Evolutionary conservation across 2,797 vertebrate species (phyloP).

Genomic region (Tiaroga cobitis): DNA sequence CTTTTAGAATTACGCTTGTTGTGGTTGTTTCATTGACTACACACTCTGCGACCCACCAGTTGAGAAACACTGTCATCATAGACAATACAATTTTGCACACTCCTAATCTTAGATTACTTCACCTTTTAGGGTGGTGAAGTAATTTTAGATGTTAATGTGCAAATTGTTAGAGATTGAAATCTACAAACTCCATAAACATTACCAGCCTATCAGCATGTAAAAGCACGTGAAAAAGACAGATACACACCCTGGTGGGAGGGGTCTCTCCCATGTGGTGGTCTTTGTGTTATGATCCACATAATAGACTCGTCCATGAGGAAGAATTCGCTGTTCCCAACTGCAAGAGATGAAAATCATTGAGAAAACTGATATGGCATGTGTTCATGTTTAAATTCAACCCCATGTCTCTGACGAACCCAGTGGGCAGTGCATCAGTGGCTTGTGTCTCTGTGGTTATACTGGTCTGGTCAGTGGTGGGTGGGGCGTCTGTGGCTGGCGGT

Average conservation of each 20-base stretch:
- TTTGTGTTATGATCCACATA: conserved; percentile 99
- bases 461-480: conserved; percentile 67
- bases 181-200: not conserved
- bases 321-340: conserved; percentile 95
- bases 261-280: conserved; percentile 98
- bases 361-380: not conserved
- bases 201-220: not conserved
- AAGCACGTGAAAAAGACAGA: not conserved
- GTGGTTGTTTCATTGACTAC: not conserved
- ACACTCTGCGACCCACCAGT: not conserved
- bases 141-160: not conserved
- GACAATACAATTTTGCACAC: not conserved
- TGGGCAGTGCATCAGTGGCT: conserved; percentile 82
- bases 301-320: conserved; percentile 93
- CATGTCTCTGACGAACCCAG: conserved; percentile 79
- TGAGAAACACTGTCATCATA: not conserved
- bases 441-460: conserved; percentile 65
- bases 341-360: conserved; percentile 37
- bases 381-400: not conserved
- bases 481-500: conserved; percentile 64
- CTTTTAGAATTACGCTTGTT: not conserved
- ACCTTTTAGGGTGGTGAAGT: not conserved
- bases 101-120: not conserved
- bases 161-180: not conserved
- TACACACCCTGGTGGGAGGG: conserved; percentile 92